phyloP scores from a whole-genome alignment of 1,140 invertebrate genomes.

The Diorhabda sublineata region DNA sequence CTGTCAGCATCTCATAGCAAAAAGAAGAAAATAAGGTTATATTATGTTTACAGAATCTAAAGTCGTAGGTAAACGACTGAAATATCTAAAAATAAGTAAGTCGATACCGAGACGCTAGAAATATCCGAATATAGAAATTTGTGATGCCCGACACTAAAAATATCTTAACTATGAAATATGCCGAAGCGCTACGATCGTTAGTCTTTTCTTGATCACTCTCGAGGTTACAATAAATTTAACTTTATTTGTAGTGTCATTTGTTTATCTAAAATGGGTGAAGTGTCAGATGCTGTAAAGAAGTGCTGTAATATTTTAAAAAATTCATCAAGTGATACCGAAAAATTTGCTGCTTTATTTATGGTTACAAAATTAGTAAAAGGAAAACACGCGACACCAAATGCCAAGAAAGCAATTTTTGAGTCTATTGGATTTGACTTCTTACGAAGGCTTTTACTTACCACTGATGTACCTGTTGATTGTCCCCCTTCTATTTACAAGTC shows the following conservation, averaged over 20 bases:
- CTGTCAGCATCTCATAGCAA: too few relatives aligned
- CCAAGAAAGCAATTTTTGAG: slow-evolving; percentile 78
- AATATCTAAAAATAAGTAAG: slow-evolving; percentile 42
- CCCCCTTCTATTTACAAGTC: slow-evolving; percentile 85
- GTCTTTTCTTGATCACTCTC: slow-evolving; percentile 27
- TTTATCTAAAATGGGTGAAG: slow-evolving; percentile 42
- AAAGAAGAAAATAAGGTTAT: background rate
- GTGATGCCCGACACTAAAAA: slow-evolving; percentile 37
- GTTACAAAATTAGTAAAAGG: slow-evolving; percentile 82
- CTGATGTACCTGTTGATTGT: slow-evolving; percentile 74
- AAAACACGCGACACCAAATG: slow-evolving; percentile 66
- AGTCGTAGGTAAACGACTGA: slow-evolving; percentile 35
- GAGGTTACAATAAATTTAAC: background rate
- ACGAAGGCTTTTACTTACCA: slow-evolving; percentile 68
- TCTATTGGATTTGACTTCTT: slow-evolving; percentile 83
- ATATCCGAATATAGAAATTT: slow-evolving; percentile 43
- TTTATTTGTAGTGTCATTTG: background rate
- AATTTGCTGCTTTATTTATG: slow-evolving; percentile 86
- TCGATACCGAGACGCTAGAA: slow-evolving; percentile 37
- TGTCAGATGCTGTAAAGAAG: slow-evolving; percentile 77
- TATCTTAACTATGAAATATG: slow-evolving; percentile 35
- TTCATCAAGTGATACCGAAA: slow-evolving; percentile 81
- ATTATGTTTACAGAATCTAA: slow-evolving; percentile 3
- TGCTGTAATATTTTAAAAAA: slow-evolving; percentile 72
- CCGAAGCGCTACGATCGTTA: slow-evolving; percentile 25